Evolutionary conservation across 2,113 vertebrate species (phyloP), one percentile per base, ranked within the genome.

Genomic region (Scatophagus argus): DNA sequence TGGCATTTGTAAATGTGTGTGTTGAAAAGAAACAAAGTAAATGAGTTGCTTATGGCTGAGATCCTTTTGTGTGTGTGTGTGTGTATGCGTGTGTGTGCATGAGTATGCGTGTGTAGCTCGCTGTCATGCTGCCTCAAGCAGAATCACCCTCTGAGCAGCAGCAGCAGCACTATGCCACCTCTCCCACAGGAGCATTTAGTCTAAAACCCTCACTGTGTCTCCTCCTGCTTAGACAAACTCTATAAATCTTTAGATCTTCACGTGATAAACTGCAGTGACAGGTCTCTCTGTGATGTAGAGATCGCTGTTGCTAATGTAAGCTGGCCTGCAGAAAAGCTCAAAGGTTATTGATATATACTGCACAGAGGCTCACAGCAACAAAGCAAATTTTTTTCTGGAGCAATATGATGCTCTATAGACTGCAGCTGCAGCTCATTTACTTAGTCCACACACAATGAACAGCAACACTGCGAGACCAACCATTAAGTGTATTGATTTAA

Each of bases 171-270:
- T 74, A 63, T 55, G 47, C 80, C 81, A 27, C 79, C 19, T 31
- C 59, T 84, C 88, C 81, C 84, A 69, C 74, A 2, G 63, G 87
- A 85, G 75, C 82, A 49, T 83, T 92, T 82, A 80, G 72, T 80
- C 78, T 82, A 69, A 83, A 87, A 72, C 73, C 85, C 55, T 66
- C 68, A 29, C 72, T 75, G 55, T 11, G 31, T 69, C 77, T 68
- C 85, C 60, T 19, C 0, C 11, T 62, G 32, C 67, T 39, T 25
- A 51, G 58, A 77, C 69, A 77, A 88, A 86, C 77, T 76, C 62
- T 2, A 88, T 85, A 74, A 87, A 88, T 88, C 77, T 80, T 80
- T 16, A 9, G 27, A 17, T 55, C 27, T 55, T 79, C 78, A 74
- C 52, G 58, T 77, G 79, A 82, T 85, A 80, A 76, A 82, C 83